Evolutionary conservation across 2,113 vertebrate species (phyloP), one percentile per base, ranked within the genome.

Genomic region (Microtus montanus): DNA sequence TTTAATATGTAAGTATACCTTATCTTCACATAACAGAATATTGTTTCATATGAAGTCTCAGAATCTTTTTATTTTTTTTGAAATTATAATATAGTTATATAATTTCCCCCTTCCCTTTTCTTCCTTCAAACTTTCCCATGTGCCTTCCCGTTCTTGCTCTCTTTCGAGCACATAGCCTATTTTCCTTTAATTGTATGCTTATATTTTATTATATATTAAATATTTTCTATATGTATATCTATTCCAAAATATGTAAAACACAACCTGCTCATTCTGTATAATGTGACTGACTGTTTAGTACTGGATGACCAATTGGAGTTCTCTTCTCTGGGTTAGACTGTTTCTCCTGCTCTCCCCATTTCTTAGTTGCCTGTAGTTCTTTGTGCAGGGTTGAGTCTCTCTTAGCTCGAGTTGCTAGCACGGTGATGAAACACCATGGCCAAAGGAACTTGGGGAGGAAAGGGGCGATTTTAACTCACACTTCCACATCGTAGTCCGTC

Each of bases 1-100:
- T 75, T 96, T 35, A 83, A 91, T 61, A 88, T 91, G 33, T 66
- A 82, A 75, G 75, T 17, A 79, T 49, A 82, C 14, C 12, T 87
- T 88, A 70, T 22, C 63, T 88, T 77, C 20, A 82, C n/a, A 87
- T 73, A 74, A 58, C 66, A 66, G 24, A 41, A 24, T 11, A 74
- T 61, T 52, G 70, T 84, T 82, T 61, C 41, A 70, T 44, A 14
- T 70, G 0, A 71, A n/a, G 10, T 78, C 2, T 63, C 74, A 85
- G 35, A 20, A 49, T 91, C 44, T 66, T 79, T 9, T 35, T 80
- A 38, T 7, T 38, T 15, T 82, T 82, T 61, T 82, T n/a, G 10
- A 61, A 61, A 61, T 61, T 58, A 35, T 52, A 79, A 33, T 78
- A 52, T 14, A 58, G n/a, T 38, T n/a, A 26, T 61, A 38, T 38